Conservation (phyloP, 2,113 vertebrate genomes). For the Meriones unguiculatus region DNA sequence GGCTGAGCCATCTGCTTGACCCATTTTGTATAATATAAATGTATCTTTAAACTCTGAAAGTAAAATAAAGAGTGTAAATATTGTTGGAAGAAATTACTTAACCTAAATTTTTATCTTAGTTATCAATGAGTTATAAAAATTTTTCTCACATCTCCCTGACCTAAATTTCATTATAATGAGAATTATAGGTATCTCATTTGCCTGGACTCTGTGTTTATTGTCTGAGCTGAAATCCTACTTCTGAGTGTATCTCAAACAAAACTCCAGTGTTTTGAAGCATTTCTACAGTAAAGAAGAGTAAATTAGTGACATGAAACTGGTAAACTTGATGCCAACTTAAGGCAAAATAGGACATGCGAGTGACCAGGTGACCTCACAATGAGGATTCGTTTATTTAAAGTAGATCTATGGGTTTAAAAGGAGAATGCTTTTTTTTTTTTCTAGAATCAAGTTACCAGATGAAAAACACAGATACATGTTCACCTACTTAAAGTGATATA, state of each 20-base stretch:
- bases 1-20: too few species aligned
- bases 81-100: background rate
- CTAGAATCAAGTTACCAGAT: background rate
- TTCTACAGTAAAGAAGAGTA: constrained; percentile 1
- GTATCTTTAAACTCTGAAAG: background rate
- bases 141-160: background rate
- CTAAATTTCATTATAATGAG: background rate
- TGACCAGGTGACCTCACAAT: background rate
- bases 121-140: background rate
- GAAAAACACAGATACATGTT: background rate
- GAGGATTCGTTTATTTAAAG: background rate
- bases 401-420: background rate
- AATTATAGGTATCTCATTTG: background rate
- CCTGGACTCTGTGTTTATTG: background rate
- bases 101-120: background rate
- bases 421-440: constrained; percentile 1
- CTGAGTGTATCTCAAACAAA: background rate
- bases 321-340: background rate
- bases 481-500: background rate
- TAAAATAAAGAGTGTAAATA: background rate
- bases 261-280: background rate
- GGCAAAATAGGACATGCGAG: background rate
- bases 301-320: background rate
- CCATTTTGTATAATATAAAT: background rate
- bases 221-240: background rate